Evolutionary conservation across 2,797 vertebrate species (phyloP).

Genomic region (Rhabdophis nuchalis): DNA sequence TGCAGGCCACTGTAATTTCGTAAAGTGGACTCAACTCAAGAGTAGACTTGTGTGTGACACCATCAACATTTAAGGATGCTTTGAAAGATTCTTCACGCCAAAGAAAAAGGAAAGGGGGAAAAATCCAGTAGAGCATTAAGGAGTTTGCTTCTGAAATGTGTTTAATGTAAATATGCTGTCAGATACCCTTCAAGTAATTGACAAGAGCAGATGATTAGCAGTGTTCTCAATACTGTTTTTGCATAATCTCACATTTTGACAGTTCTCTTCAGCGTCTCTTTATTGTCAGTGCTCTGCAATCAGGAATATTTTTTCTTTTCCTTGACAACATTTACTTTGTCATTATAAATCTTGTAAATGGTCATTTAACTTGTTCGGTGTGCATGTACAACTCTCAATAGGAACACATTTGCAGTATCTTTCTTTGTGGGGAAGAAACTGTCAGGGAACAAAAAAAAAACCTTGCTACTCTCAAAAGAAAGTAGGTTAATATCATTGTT

Average conservation of each 20-base stretch:
- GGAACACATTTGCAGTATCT: constrained; percentile 41
- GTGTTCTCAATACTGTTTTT: constrained; percentile 82
- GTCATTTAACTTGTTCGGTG: constrained; percentile 72
- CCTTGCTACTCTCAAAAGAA: constrained; percentile 44
- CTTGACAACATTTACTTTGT: constrained; percentile 74
- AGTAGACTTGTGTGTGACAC: constrained; percentile 29
- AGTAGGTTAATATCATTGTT: constrained; percentile 36
- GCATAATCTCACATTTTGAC: constrained; percentile 85
- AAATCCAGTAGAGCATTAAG: constrained; percentile 71
- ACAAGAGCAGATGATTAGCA: constrained; percentile 92
- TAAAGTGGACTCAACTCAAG: constrained; percentile 29
- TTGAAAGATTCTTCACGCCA: constrained; percentile 67
- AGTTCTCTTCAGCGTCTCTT: constrained; percentile 72
- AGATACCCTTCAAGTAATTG: constrained; percentile 89
- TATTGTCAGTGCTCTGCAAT: constrained; percentile 74
- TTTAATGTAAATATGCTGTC: constrained; percentile 91
- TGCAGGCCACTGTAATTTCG: constrained; percentile 30
- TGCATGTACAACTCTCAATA: constrained; percentile 53
- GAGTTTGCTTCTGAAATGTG: constrained; percentile 76
- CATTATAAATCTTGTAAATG: constrained; percentile 75
- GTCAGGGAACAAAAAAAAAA: constrained; percentile 49
- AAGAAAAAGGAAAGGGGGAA: constrained; percentile 40
- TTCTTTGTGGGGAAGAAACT: constrained; percentile 43
- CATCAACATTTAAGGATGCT: constrained; percentile 49
- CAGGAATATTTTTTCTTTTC: constrained; percentile 66